phyloP scores from a whole-genome alignment of 2,113 vertebrate species.

The Hippopotamus amphibius region DNA sequence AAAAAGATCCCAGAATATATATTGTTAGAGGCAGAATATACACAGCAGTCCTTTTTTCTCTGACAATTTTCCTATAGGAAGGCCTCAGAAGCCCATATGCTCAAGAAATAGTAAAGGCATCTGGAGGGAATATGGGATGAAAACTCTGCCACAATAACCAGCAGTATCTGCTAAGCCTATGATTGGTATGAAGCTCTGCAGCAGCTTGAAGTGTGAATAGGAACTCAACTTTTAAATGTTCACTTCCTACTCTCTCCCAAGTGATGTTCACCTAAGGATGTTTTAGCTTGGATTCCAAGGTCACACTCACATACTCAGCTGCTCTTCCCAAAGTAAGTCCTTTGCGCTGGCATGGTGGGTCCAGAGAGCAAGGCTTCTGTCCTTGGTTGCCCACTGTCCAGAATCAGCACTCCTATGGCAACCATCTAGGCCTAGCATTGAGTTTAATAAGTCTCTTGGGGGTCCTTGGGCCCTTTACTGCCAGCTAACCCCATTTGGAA shows the following conservation, averaged over 20 bases:
- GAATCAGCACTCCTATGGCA: background rate
- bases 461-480: background rate
- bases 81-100: background rate
- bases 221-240: background rate
- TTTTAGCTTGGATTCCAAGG: background rate
- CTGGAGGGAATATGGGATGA: background rate
- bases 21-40: background rate
- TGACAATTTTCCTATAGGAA: background rate
- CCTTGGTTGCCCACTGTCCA: background rate
- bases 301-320: background rate
- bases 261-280: background rate
- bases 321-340: background rate
- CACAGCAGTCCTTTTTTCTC: background rate
- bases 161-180: background rate
- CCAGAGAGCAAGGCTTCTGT: background rate
- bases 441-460: background rate
- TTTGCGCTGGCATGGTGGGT: background rate
- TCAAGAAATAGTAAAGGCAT: slow-evolving; percentile 23
- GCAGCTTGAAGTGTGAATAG: background rate
- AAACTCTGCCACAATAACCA: background rate
- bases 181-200: background rate
- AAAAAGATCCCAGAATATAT: background rate
- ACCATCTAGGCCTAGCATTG: background rate
- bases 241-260: background rate
- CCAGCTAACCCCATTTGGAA: background rate